phyloP scores from a whole-genome alignment of 2,888 invertebrate species.

The Leucoma salicis region DNA sequence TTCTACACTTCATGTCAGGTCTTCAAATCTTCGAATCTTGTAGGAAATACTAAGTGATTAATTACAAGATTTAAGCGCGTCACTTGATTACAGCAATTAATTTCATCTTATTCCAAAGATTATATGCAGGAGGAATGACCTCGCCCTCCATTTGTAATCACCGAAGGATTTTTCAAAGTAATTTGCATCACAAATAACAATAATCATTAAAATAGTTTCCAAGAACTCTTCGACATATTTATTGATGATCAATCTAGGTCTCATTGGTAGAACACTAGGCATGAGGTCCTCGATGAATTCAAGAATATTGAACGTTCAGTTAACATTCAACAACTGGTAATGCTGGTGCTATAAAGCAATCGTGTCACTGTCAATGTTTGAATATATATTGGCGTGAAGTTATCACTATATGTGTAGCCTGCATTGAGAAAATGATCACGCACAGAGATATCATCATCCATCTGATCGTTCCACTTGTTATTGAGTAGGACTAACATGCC shows the following conservation, averaged over 20 bases:
- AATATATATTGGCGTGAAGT: slow-evolving; percentile 43
- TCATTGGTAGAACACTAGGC: slow-evolving; percentile 17
- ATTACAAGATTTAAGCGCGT: too few species aligned
- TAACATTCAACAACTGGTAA: slow-evolving; percentile 26
- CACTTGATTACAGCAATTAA: too few species aligned
- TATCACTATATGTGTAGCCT: slow-evolving; percentile 36
- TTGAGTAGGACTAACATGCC: slow-evolving; percentile 43
- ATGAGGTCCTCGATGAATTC: slow-evolving; percentile 20
- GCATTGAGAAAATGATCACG: slow-evolving; percentile 44
- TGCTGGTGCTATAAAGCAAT: slow-evolving; percentile 30
- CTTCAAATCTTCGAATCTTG: too few species aligned
- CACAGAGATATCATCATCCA: slow-evolving; percentile 38
- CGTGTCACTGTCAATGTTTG: slow-evolving; percentile 28
- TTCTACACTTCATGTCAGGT: too few species aligned
- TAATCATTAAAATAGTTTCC: slow-evolving; percentile 1
- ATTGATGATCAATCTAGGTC: slow-evolving; percentile 16
- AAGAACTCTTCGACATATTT: slow-evolving; percentile 5
- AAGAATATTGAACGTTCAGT: slow-evolving; percentile 26
- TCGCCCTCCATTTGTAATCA: too few species aligned
- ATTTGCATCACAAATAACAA: too few species aligned
- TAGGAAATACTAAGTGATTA: too few species aligned
- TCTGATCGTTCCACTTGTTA: slow-evolving; percentile 39
- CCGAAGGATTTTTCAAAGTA: too few species aligned
- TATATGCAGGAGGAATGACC: too few species aligned
- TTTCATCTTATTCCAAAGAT: too few species aligned